A percentile compares a stretch with the other conserved stretches of the same genome.
These are phyloP conservation scores for Antechinus flavipes DNA, from an alignment of 2,113 vertebrate genomes.

Conservation along the genomic window DNA sequence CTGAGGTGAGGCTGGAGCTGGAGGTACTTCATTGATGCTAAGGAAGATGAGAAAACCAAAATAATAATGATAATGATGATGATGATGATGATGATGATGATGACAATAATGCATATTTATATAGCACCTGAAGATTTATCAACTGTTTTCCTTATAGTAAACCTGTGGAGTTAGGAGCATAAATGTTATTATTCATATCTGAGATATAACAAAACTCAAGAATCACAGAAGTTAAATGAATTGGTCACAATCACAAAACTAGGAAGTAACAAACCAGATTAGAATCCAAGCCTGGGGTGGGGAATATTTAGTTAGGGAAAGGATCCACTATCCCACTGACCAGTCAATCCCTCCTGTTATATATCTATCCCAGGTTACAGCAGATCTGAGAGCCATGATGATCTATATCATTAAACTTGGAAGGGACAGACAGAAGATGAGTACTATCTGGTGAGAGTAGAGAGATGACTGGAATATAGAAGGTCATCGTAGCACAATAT, in stretches of 20 bases:
- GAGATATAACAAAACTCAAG: neutral
- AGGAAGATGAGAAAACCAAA: neutral
- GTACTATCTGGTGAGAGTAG: neutral
- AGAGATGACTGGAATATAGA: neutral
- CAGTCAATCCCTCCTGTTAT: neutral
- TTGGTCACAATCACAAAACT: neutral
- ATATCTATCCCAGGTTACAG: too few species aligned
- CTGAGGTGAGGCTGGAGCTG: constrained; percentile 49
- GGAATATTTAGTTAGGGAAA: neutral
- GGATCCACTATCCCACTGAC: neutral
- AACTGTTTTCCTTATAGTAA: neutral
- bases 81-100: neutral
- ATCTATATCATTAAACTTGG: neutral
- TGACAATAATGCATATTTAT: neutral
- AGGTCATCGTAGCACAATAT: neutral
- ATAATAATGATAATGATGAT: neutral
- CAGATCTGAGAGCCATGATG: neutral
- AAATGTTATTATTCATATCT: neutral
- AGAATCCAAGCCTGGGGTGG: neutral
- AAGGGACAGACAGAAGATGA: neutral
- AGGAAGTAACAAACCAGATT: neutral
- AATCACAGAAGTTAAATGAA: neutral
- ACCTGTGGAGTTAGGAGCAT: neutral
- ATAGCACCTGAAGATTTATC: neutral
- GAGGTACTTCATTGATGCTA: constrained; percentile 89